phyloP scores from a whole-genome alignment of 2,888 invertebrate species.

The Ornithoptera alexandrae region DNA sequence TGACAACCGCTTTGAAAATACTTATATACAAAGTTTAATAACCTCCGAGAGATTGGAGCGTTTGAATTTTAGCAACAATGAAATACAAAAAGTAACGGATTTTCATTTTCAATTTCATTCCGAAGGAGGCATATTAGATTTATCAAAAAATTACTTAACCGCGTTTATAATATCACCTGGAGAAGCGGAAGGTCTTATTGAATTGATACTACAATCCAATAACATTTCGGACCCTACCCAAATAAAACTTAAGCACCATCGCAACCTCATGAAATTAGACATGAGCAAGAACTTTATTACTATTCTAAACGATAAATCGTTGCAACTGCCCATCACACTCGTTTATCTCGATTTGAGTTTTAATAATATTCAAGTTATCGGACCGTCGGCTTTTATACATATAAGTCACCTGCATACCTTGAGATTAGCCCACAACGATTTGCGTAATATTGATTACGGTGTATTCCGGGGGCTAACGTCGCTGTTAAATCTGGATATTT shows the following conservation, averaged over 20 bases:
- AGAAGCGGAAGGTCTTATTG: slow-evolving; percentile 51
- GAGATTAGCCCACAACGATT: slow-evolving; percentile 52
- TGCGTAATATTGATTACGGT: slow-evolving; percentile 56
- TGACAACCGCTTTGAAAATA: slow-evolving; percentile 51
- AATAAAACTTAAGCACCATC: slow-evolving; percentile 52
- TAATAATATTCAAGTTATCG: slow-evolving; percentile 53
- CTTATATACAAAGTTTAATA: slow-evolving; percentile 55
- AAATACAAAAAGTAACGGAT: slow-evolving; percentile 47
- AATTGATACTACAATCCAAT: slow-evolving; percentile 55
- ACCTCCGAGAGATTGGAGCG: slow-evolving; percentile 53
- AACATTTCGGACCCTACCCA: slow-evolving; percentile 52
- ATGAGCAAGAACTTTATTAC: slow-evolving; percentile 57
- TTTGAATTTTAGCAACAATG: slow-evolving; percentile 62
- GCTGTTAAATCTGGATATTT: slow-evolving; percentile 47
- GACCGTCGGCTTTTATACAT: slow-evolving; percentile 55
- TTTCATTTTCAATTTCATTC: slow-evolving; percentile 60
- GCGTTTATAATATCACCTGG: slow-evolving; percentile 50
- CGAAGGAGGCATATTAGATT: slow-evolving; percentile 61
- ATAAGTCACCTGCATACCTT: slow-evolving; percentile 51
- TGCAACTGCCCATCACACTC: slow-evolving; percentile 53
- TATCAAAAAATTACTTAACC: slow-evolving; percentile 61
- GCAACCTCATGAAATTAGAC: slow-evolving; percentile 50
- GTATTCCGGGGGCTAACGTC: slow-evolving; percentile 52
- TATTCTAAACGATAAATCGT: slow-evolving; percentile 47
- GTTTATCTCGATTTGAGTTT: slow-evolving; percentile 52